These are phyloP conservation scores for Eolophus roseicapilla DNA, from an alignment of 2,113 vertebrate genomes.

Conservation along the genomic window DNA sequence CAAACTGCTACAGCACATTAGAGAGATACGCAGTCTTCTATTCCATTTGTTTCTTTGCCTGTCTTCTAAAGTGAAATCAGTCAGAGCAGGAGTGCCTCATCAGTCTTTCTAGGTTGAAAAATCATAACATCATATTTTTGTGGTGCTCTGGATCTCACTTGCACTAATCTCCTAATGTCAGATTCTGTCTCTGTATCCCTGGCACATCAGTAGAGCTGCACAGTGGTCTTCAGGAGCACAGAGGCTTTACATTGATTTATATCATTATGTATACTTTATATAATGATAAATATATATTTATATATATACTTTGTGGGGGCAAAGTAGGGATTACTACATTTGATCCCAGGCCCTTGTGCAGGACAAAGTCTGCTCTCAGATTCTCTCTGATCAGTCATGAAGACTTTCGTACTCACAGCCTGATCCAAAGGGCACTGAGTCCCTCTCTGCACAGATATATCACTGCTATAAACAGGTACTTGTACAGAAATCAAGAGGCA, in stretches of 20 bases:
- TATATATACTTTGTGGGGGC: background rate
- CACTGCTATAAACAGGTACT: background rate
- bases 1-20: background rate
- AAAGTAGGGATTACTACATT: background rate
- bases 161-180: background rate
- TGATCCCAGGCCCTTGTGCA: background rate
- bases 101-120: background rate
- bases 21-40: background rate
- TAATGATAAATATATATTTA: background rate
- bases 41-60: background rate
- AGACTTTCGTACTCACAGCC: background rate
- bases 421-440: background rate
- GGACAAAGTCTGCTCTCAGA: background rate
- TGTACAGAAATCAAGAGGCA: conserved; percentile 4
- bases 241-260: background rate
- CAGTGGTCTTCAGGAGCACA: background rate
- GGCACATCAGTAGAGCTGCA: background rate
- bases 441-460: background rate
- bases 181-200: background rate
- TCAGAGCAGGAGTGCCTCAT: background rate
- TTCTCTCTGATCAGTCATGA: background rate
- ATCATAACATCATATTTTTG: background rate
- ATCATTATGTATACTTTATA: background rate
- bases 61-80: background rate
- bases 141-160: background rate